Conservation (phyloP, 2,113 vertebrate species). For the Panthera leo region DNA sequence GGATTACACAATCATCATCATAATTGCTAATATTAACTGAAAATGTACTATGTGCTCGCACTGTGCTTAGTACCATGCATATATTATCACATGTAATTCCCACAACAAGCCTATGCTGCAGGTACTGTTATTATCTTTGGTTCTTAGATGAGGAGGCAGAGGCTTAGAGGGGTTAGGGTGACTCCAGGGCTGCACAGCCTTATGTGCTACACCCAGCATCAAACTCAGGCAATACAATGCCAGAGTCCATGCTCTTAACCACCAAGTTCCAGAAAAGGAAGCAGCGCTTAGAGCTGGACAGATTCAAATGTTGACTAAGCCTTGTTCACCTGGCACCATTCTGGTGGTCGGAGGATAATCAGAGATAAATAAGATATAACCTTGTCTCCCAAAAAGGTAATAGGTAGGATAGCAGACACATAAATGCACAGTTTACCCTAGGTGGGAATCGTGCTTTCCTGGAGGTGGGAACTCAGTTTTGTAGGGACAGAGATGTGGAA, state of each 20-base stretch:
- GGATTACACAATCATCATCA: not conserved
- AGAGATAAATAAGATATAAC: not conserved
- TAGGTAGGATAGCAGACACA: fast-evolving
- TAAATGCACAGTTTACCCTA: not conserved
- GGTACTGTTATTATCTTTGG: not conserved
- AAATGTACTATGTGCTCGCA: not conserved
- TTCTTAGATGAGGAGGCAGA: not conserved
- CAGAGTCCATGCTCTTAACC: not conserved
- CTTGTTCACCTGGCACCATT: not conserved
- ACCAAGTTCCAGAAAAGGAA: not conserved
- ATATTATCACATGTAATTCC: not conserved
- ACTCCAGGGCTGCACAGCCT: not conserved
- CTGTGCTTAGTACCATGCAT: not conserved
- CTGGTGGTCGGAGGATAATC: not conserved
- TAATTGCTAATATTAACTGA: not conserved
- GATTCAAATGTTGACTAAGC: not conserved
- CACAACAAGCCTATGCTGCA: not conserved
- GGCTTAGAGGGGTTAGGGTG: not conserved
- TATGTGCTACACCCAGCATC: not conserved
- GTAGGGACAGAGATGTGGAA: not conserved
- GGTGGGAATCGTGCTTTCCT: not conserved
- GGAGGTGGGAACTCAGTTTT: not conserved
- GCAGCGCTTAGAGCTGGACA: not conserved
- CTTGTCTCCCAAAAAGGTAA: not conserved
- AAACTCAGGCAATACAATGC: not conserved